Base-by-base conservation (phyloP, 2,797 vertebrate genomes). In the Philypnodon macrostomus region DNA sequence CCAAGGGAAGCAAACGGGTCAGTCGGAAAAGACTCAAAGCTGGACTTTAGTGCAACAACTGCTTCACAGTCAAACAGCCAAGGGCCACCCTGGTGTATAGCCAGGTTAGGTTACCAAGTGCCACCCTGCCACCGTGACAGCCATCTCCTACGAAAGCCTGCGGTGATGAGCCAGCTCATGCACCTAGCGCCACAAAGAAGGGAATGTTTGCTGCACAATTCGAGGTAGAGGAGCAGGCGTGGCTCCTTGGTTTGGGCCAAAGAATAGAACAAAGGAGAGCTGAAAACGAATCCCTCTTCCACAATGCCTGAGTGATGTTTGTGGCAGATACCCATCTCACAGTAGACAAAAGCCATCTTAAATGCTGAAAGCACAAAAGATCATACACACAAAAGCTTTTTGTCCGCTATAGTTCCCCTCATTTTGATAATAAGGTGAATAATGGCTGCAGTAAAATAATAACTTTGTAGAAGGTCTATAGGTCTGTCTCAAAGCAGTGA, bases 201-300 rank as follows among this genome's bases (percentile, higher is more conserved):
- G 90, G 92, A 92, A 91, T 91, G 89, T 92, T 94, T 89, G 80
- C 88, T 72, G 85, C 88, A 90, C 90, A 86, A 84, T 85, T 74
- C 58, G 64, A 84, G 82, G 83, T 90, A 92, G 91, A 93, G 91
- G 92, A 91, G 89, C 92, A 93, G 94, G 94, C 92, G 93, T 93
- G 94, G 93, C 89, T 90, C 89, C 91, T 93, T 92, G 81, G 85
- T 87, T 77, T 29, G 70, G 91, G 72, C 83, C 87, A 91, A 86
- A 93, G 93, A 94, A 85, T 77, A 92, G 93, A 94, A 93, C 90
- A 92, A 92, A 93, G 92, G 85, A 86, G 70, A 61, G 67, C 85
- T 91, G 92, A 93, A 92, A 96, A 92, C 85, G 80, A 95, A 95
- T 95, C 92, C 89, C 85, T 84, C 86, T 80, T 89, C 88, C 90